Conservation (phyloP, 2,888 invertebrate species). For the Rutpela maculata region DNA sequence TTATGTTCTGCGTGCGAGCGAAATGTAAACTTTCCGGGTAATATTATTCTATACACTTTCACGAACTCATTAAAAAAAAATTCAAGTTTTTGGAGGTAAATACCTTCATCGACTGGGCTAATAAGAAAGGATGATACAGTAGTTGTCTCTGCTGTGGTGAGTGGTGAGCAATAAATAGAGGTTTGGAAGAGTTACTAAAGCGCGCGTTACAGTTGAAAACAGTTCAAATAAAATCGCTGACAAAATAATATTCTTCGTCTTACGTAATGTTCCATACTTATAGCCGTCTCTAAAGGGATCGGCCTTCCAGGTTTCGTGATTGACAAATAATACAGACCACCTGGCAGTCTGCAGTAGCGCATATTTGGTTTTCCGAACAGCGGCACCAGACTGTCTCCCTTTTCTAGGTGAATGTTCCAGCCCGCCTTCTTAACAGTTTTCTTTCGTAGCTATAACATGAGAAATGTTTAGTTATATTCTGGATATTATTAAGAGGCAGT, state of each 20-base stretch:
- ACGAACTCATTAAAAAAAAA: no score
- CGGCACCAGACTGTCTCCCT: slow-evolving; percentile 64
- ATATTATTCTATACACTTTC: no score
- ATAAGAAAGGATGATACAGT: no score
- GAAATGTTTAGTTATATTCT: not conserved
- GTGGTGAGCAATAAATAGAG: no score
- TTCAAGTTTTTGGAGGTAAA: no score
- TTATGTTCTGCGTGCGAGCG: no score
- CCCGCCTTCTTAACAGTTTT: slow-evolving; percentile 26
- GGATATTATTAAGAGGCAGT: no score
- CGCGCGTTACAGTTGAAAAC: no score
- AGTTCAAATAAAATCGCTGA: not conserved
- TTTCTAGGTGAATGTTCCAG: slow-evolving; percentile 60
- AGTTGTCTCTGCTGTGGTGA: no score
- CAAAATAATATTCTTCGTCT: slow-evolving; percentile 18
- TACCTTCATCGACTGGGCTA: no score
- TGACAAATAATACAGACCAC: slow-evolving; percentile 78
- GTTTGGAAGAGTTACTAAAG: no score
- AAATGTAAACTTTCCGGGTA: no score
- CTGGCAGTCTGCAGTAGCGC: slow-evolving; percentile 76
- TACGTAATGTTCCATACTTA: slow-evolving; percentile 68
- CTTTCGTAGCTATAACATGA: not conserved
- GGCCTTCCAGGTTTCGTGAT: slow-evolving; percentile 77
- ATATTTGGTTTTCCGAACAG: slow-evolving; percentile 71
- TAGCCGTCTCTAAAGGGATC: slow-evolving; percentile 76